Percentiles rank a stretch among this genome's conserved stretches.
Evolutionary conservation across 2,888 invertebrate genomes (phyloP).

Genomic region (Apamea sordens): DNA sequence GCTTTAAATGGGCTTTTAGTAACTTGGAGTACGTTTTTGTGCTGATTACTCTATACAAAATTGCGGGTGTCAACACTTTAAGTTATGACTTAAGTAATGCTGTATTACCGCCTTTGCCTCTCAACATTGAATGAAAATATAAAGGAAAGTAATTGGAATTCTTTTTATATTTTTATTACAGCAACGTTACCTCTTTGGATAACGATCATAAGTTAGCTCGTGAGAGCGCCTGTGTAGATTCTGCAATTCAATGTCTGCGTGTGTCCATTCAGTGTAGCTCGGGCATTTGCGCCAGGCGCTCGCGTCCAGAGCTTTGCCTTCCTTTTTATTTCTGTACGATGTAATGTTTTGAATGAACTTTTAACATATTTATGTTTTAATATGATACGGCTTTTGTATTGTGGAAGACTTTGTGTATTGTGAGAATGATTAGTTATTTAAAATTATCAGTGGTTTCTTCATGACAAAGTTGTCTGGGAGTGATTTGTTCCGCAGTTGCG

Average conservation of each 20-base stretch:
- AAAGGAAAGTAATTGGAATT: slow-evolving; percentile 26
- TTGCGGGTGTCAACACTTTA: not conserved
- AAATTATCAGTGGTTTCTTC: slow-evolving; percentile 7
- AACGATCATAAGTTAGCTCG: slow-evolving; percentile 57
- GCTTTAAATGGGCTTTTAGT: not conserved
- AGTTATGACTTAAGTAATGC: not conserved
- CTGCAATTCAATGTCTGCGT: slow-evolving; percentile 56
- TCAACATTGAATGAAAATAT: not conserved
- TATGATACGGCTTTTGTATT: slow-evolving; percentile 37
- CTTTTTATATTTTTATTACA: slow-evolving; percentile 20
- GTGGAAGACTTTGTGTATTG: slow-evolving; percentile 24
- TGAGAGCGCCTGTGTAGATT: slow-evolving; percentile 63
- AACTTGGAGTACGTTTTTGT: not conserved
- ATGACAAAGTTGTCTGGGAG: slow-evolving; percentile 24
- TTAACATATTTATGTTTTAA: slow-evolving; percentile 21
- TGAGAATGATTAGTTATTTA: slow-evolving; percentile 37
- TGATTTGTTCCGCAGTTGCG: slow-evolving; percentile 34
- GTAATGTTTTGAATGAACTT: slow-evolving; percentile 51
- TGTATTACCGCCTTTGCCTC: not conserved
- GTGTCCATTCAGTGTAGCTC: slow-evolving; percentile 78
- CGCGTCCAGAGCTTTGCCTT: slow-evolving; percentile 26
- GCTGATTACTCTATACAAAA: not conserved
- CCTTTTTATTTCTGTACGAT: slow-evolving; percentile 41
- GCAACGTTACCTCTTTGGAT: slow-evolving; percentile 45
- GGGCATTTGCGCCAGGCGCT: slow-evolving; percentile 73